phyloP scores from a whole-genome alignment of 2,113 vertebrate species.

The Spilogale gracilis region DNA sequence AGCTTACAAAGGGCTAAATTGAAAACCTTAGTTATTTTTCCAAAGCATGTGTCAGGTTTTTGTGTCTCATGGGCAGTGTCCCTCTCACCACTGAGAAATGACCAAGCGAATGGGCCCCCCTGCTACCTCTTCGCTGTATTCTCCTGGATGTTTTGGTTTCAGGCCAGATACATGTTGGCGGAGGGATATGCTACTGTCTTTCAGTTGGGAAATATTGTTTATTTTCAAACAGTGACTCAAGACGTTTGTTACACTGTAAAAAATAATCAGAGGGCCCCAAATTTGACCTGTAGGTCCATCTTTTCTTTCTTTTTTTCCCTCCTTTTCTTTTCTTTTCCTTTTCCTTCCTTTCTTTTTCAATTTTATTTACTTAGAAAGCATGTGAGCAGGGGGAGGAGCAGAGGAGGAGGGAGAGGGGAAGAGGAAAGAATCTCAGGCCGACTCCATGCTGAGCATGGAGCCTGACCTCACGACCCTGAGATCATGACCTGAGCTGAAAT shows the following conservation, averaged over 20 bases:
- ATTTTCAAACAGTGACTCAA: neutral
- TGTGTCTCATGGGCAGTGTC: neutral
- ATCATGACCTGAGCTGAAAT: neutral
- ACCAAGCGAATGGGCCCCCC: neutral
- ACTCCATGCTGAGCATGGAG: neutral
- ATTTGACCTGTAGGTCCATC: neutral
- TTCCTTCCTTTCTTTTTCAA: too few relatives aligned
- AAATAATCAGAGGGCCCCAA: neutral
- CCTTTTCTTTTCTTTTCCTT: too few relatives aligned
- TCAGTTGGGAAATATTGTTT: neutral
- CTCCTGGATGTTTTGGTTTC: neutral
- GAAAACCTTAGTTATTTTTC: conserved; percentile 30
- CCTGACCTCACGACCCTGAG: neutral
- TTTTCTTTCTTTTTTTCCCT: neutral
- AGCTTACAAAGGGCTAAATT: neutral
- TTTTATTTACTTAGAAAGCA: neutral
- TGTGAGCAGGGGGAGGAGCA: neutral
- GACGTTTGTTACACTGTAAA: neutral
- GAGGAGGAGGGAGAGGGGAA: neutral
- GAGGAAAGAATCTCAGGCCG: neutral
- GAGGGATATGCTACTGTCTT: neutral
- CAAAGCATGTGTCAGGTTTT: neutral
- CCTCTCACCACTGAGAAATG: neutral
- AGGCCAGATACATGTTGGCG: fast-evolving
- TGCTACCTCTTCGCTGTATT: neutral